A percentile compares a stretch with the other conserved stretches of the same genome.
Conservation (phyloP, 2,113 vertebrate genomes). For the Brachyhypopomus occidentalis region DNA sequence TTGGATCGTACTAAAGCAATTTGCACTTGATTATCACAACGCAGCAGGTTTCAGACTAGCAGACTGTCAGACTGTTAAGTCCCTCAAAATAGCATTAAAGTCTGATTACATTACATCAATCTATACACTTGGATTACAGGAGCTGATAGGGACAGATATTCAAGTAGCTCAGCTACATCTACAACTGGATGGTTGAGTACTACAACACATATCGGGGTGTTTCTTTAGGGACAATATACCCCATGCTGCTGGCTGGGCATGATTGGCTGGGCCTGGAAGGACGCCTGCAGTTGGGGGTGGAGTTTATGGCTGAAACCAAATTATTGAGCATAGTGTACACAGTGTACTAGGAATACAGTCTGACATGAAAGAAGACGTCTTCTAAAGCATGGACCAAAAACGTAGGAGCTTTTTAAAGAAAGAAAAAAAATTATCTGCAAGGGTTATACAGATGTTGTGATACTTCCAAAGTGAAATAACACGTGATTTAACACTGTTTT, state of each 20-base stretch:
- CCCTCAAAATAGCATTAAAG: constrained; percentile 31
- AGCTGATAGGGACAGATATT: not conserved
- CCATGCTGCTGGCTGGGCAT: too few species aligned
- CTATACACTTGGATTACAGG: not conserved
- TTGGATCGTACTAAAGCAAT: constrained; percentile 33
- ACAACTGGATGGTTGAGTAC: not conserved
- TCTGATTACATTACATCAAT: not conserved
- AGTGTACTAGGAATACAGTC: too few species aligned
- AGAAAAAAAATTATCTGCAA: not conserved
- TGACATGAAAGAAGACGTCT: not conserved
- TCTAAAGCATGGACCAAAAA: not conserved
- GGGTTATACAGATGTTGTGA: not conserved
- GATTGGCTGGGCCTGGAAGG: too few species aligned
- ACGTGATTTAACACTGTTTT: too few species aligned
- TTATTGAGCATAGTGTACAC: too few species aligned
- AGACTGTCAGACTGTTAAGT: constrained; percentile 26
- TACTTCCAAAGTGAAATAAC: not conserved
- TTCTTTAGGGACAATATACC: not conserved
- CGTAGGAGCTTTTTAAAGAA: not conserved
- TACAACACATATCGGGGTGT: not conserved
- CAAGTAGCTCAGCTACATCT: not conserved
- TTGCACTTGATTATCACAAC: constrained; percentile 46
- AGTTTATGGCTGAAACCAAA: too few species aligned
- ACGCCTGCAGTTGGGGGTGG: too few species aligned
- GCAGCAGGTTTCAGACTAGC: not conserved